phyloP scores from a whole-genome alignment of 2,797 vertebrate genomes.

The Eidolon dupreanum region DNA sequence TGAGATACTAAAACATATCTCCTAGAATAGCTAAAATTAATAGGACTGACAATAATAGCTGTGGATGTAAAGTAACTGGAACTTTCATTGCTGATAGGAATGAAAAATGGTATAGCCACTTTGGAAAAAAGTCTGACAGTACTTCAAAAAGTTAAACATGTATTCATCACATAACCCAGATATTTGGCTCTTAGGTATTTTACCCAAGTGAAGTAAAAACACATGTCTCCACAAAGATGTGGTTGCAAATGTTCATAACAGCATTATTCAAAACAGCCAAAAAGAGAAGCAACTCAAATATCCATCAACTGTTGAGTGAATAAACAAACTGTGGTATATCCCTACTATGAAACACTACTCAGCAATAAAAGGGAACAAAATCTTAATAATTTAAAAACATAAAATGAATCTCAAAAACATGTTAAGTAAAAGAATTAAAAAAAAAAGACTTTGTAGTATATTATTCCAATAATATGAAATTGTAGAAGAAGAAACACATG shows the following conservation, averaged over 20 bases:
- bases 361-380: not conserved
- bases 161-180: not conserved
- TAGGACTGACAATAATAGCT: not conserved
- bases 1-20: not conserved
- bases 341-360: not conserved
- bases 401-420: not conserved
- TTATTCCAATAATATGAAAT: not conserved
- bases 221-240: not conserved
- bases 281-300: not conserved
- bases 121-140: not conserved
- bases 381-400: not conserved
- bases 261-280: not conserved
- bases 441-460: not conserved
- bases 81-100: not conserved
- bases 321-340: not conserved
- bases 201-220: not conserved
- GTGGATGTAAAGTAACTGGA: not conserved
- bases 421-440: not conserved
- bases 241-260: not conserved
- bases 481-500: not conserved
- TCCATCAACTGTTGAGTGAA: not conserved
- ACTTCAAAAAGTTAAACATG: not conserved
- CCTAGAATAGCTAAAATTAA: not conserved
- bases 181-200: not conserved
- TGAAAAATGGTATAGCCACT: not conserved